Evolutionary conservation across 2,888 invertebrate species (phyloP).

Genomic region (Lottia scabra): DNA sequence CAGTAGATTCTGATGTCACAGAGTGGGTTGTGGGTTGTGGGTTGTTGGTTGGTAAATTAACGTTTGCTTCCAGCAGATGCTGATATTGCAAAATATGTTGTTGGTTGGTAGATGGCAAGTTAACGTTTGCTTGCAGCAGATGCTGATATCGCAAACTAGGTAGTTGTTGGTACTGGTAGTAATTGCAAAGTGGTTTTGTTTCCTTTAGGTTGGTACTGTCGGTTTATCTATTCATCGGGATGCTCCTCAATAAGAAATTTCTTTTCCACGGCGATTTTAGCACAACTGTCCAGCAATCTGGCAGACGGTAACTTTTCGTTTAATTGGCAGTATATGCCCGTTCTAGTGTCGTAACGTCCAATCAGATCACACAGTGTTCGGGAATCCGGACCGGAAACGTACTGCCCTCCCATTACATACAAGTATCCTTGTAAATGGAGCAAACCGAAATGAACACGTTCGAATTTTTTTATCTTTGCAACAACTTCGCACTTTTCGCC

Average conservation of each 20-base stretch:
- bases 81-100: too few species aligned
- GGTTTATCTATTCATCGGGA: background rate
- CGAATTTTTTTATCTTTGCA: conserved; percentile 53
- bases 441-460: conserved; percentile 56
- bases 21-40: too few species aligned
- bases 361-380: conserved; percentile 52
- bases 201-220: too few species aligned
- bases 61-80: too few species aligned
- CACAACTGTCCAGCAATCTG: conserved; percentile 56
- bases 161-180: too few species aligned
- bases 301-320: conserved; percentile 53
- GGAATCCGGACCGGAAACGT: conserved; percentile 48
- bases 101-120: too few species aligned
- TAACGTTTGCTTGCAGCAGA: too few species aligned
- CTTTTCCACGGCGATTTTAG: conserved; percentile 51
- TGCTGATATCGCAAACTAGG: too few species aligned
- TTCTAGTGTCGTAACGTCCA: conserved; percentile 49
- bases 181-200: too few species aligned
- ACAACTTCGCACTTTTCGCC: conserved; percentile 40
- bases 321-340: conserved; percentile 44
- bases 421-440: conserved; percentile 53
- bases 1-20: too few species aligned
- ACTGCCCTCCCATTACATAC: conserved; percentile 45
- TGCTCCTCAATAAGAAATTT: conserved; percentile 39
- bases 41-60: too few species aligned